Evolutionary conservation across 2,797 vertebrate genomes (phyloP).

Genomic region (Botia kubotai): DNA sequence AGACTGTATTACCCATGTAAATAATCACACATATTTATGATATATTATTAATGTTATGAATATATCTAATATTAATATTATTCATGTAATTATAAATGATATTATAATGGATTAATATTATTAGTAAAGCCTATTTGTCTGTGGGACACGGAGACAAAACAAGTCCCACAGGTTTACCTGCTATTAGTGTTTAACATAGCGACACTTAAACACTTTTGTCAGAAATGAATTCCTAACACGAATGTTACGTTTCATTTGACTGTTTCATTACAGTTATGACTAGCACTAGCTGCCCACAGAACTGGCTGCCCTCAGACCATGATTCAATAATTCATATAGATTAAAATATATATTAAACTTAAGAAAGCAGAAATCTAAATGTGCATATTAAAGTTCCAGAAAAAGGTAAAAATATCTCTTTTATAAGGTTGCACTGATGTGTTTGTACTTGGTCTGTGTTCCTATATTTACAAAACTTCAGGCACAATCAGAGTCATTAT

Average conservation of each 20-base stretch:
- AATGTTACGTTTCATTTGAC: background rate
- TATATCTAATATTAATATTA: too few relatives aligned
- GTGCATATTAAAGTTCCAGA: too few relatives aligned
- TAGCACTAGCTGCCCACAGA: background rate
- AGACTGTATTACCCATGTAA: background rate
- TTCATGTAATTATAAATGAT: too few relatives aligned
- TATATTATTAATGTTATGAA: background rate
- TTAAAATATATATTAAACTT: too few relatives aligned
- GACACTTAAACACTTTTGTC: background rate
- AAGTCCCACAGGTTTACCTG: background rate
- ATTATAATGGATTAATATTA: too few relatives aligned
- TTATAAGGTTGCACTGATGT: too few relatives aligned
- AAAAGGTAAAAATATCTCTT: too few relatives aligned
- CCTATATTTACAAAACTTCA: background rate
- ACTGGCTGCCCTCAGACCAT: background rate
- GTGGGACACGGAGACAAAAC: background rate
- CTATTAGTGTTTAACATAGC: background rate
- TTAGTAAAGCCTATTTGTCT: constrained; percentile 2
- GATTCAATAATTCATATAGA: too few relatives aligned
- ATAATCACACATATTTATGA: constrained; percentile 8
- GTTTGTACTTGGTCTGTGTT: background rate
- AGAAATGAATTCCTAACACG: background rate
- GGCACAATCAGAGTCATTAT: background rate
- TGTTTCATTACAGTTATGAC: background rate
- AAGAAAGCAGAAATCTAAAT: too few relatives aligned